phyloP scores from a whole-genome alignment of 2,888 invertebrate species.

The Ryuthela nishihirai region DNA sequence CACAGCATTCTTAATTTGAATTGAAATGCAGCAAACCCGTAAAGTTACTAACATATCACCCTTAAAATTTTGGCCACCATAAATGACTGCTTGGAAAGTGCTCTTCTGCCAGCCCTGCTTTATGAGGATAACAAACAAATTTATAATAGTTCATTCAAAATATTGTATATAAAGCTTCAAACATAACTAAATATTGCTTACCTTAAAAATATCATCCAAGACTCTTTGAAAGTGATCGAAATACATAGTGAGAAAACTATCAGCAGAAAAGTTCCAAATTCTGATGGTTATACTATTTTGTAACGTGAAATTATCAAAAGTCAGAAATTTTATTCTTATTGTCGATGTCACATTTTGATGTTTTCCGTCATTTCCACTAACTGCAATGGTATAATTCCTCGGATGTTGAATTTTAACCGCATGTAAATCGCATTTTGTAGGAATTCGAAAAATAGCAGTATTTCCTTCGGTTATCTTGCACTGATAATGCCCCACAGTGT shows the following conservation, averaged over 20 bases:
- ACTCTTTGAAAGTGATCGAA: slow-evolving; percentile 70
- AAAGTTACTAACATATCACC: no score
- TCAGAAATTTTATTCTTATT: slow-evolving; percentile 74
- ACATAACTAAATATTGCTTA: slow-evolving; percentile 15
- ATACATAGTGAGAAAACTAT: slow-evolving; percentile 69
- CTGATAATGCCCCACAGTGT: slow-evolving; percentile 81
- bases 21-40: no score
- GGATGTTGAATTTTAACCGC: slow-evolving; percentile 61
- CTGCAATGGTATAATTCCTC: slow-evolving; percentile 60
- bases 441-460: slow-evolving; percentile 58
- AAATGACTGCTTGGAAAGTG: no score
- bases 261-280: slow-evolving; percentile 67
- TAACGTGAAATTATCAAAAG: slow-evolving; percentile 75
- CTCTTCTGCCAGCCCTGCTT: no score
- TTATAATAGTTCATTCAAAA: no score
- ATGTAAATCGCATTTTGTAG: slow-evolving; percentile 72
- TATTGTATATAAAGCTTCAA: no score
- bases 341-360: slow-evolving; percentile 83
- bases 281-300: slow-evolving; percentile 76
- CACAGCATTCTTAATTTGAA: no score
- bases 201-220: slow-evolving; percentile 61
- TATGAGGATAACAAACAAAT: no score
- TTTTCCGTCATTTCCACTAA: slow-evolving; percentile 84
- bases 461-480: slow-evolving; percentile 65
- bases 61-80: no score